These are phyloP conservation scores for Heloderma charlesbogerti DNA, from an alignment of 2,113 vertebrate genomes.

Conservation along the genomic window DNA sequence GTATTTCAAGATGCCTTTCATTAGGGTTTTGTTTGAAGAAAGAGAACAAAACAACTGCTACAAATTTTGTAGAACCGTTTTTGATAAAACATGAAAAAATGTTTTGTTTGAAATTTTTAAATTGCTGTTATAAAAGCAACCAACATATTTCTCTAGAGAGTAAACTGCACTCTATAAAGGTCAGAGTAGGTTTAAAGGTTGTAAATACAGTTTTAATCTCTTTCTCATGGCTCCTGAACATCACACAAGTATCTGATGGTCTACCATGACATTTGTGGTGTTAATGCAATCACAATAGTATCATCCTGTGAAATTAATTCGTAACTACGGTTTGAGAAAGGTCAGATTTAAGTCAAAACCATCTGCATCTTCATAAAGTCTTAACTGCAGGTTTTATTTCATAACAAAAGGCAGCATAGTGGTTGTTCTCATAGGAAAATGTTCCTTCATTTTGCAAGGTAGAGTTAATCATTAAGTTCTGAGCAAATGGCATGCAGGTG, in stretches of 20 bases:
- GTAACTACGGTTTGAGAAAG: conserved; percentile 26
- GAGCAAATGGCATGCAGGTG: conserved; percentile 18
- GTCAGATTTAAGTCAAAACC: conserved; percentile 34
- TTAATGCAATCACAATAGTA: conserved; percentile 35
- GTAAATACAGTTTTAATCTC: conserved; percentile 36
- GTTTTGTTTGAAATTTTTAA: not conserved
- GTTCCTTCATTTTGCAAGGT: conserved; percentile 18
- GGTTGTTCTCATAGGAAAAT: conserved; percentile 8
- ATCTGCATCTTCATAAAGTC: conserved; percentile 30
- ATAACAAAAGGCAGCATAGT: conserved; percentile 5
- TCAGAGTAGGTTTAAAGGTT: conserved; percentile 35
- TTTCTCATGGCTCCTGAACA: conserved; percentile 25
- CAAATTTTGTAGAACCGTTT: not conserved
- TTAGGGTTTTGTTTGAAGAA: not conserved
- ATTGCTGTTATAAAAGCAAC: conserved; percentile 5
- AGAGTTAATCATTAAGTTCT: conserved; percentile 26
- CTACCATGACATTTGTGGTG: conserved; percentile 33
- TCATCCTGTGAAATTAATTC: conserved; percentile 24
- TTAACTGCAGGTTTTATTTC: conserved; percentile 21
- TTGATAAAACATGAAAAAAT: not conserved
- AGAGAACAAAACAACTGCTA: not conserved
- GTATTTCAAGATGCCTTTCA: not conserved
- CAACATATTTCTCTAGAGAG: not conserved
- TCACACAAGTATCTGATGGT: conserved; percentile 4
- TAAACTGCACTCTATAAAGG: conserved; percentile 24